Evolutionary conservation across 2,113 vertebrate species (phyloP).

Genomic region (Geothlypis trichas): DNA sequence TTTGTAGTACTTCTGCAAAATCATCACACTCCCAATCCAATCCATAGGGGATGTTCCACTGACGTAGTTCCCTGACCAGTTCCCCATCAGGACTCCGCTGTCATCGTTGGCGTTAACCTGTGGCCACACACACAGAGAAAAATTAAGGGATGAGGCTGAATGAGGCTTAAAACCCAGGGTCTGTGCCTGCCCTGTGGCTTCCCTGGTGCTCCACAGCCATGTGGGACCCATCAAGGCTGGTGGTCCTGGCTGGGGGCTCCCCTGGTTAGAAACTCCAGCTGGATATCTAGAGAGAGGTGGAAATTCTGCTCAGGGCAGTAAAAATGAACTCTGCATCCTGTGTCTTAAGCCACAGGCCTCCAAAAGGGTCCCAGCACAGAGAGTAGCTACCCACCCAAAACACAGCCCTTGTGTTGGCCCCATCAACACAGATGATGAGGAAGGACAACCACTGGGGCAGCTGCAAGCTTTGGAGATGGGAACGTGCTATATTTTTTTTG

Average conservation of each 20-base stretch:
- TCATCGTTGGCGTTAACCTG: conserved; percentile 70
- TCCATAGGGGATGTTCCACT: conserved; percentile 5
- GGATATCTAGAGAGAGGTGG: not conserved
- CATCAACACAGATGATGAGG: not conserved
- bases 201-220: not conserved
- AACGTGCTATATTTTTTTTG: not conserved
- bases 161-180: not conserved
- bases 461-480: not conserved
- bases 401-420: not conserved
- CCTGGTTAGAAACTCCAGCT: not conserved
- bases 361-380: not conserved
- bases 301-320: accelerated
- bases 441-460: not conserved
- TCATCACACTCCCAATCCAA: conserved; percentile 65
- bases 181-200: not conserved
- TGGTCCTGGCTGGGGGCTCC: not conserved
- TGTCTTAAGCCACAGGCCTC: not conserved
- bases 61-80: conserved; percentile 61
- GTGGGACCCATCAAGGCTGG: not conserved
- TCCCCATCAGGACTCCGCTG: conserved; percentile 37
- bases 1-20: conserved; percentile 64
- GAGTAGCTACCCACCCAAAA: not conserved
- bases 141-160: not conserved
- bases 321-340: not conserved
- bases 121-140: not conserved